Base-by-base conservation (phyloP, 2,797 vertebrate genomes). In the Phoxinus dragarum region DNA sequence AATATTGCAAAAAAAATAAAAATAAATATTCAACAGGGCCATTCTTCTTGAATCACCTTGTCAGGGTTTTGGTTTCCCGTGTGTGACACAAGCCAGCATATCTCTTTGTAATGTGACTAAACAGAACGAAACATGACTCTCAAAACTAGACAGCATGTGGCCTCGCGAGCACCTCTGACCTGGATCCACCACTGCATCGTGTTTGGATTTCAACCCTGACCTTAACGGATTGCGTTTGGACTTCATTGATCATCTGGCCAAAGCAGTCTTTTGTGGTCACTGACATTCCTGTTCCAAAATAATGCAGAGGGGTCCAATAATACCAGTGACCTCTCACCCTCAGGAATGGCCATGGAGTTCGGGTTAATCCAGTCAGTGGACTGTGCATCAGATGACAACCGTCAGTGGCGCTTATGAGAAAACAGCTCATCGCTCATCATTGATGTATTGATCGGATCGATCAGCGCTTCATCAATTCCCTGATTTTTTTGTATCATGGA, bases 131-230 rank as follows among this genome's bases (percentile, higher is more conserved):
- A 85, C 85, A 16, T 36, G 49, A 87, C 81, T 73, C 73, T 71
- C 80, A 42, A 68, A 72, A 64, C 69, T 72, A 61, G 76, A 80
- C 59, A 87, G 85, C 87, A 89, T 85, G 87, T 77, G 85, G 82
- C 74, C 66, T 49, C 76, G 68, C 12, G 0, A 64, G 79, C 69
- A 88, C 85, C 89, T 86, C 85, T 88, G 83, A 88, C 85, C 87
- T 74, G 44, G 66, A 88, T 52, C 44, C 75, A 76, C 81, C 34
- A 76, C 27, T 34, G 68, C 78, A 56, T 76, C 38, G 42, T 59
- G 74, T 54, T 44, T 19, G 34, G 68, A 66, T 61, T 82, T 59
- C 52, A 76, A 79, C 52, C 64, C 72, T 82, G 82, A 82, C 84
- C 82, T 86, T 76, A 72, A 82, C 21, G 44, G 64, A 84, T 88